Conservation (phyloP, 1,140 invertebrate species). For the Rhagoletis zephyria region DNA sequence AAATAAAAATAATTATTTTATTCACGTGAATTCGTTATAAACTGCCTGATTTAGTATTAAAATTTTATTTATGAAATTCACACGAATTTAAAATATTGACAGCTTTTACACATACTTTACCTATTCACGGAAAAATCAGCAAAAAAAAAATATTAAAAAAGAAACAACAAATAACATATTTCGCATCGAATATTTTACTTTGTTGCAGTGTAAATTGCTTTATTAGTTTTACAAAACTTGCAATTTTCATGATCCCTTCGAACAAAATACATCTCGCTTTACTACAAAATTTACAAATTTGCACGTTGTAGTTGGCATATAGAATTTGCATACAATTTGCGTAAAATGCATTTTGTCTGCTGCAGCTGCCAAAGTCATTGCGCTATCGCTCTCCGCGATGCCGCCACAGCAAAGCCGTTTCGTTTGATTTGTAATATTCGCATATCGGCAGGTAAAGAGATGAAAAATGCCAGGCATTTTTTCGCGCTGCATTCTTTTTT, state of each 20-base stretch:
- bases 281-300: background rate
- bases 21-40: too few relatives aligned
- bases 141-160: too few relatives aligned
- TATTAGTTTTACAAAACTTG: background rate
- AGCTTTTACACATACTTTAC: too few relatives aligned
- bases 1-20: too few relatives aligned
- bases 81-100: too few relatives aligned
- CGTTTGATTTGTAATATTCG: slow-evolving; percentile 29
- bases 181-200: too few relatives aligned
- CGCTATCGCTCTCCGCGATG: background rate
- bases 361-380: background rate
- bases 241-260: background rate
- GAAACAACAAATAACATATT: too few relatives aligned
- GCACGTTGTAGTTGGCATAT: background rate
- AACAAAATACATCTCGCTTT: background rate
- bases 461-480: slow-evolving; percentile 35
- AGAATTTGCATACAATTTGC: background rate
- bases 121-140: too few relatives aligned
- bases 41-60: too few relatives aligned
- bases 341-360: background rate
- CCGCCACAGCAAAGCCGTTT: background rate
- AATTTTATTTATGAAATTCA: too few relatives aligned
- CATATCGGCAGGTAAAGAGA: slow-evolving; percentile 21
- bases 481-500: background rate
- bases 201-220: background rate